Evolutionary conservation across 2,113 vertebrate genomes (phyloP).

Genomic region (Leptodactylus fuscus): DNA sequence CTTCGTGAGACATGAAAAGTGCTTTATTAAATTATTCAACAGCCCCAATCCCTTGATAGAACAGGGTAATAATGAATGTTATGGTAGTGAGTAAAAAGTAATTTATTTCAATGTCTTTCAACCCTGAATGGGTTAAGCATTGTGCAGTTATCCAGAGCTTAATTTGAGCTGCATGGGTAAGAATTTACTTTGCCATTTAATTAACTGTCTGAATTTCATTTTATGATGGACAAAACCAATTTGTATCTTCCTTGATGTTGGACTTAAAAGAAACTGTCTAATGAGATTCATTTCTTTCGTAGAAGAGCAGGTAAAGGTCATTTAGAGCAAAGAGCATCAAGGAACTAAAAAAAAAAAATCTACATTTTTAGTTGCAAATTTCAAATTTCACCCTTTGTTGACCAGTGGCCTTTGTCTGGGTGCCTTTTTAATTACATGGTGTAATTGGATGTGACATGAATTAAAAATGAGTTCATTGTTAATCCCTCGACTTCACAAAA

Average conservation of each 20-base stretch:
- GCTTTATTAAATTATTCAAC: conserved; percentile 53
- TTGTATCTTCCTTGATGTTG: conserved; percentile 55
- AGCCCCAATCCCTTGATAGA: conserved; percentile 29
- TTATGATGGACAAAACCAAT: conserved; percentile 60
- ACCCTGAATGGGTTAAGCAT: conserved; percentile 47
- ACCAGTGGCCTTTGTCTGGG: neutral
- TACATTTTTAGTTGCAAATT: conserved; percentile 7
- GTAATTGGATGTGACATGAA: conserved; percentile 21
- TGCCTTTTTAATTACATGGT: conserved; percentile 14
- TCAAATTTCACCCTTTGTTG: conserved; percentile 23
- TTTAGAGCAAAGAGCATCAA: conserved; percentile 19
- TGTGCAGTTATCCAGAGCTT: conserved; percentile 50
- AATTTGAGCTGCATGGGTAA: conserved; percentile 55
- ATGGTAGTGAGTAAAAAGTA: conserved; percentile 30
- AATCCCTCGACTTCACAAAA: conserved; percentile 20
- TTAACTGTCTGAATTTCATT: conserved; percentile 56
- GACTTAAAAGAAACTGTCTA: conserved; percentile 50
- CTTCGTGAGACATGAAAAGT: conserved; percentile 35
- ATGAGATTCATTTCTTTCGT: conserved; percentile 48
- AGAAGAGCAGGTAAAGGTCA: conserved; percentile 39
- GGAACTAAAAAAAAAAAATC: neutral
- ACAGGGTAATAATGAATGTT: conserved; percentile 41
- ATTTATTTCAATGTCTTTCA: conserved; percentile 43
- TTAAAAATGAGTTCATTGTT: conserved; percentile 17
- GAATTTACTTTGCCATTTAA: conserved; percentile 58